Conservation (phyloP, 1,140 invertebrate genomes). For the Littorina saxatilis region DNA sequence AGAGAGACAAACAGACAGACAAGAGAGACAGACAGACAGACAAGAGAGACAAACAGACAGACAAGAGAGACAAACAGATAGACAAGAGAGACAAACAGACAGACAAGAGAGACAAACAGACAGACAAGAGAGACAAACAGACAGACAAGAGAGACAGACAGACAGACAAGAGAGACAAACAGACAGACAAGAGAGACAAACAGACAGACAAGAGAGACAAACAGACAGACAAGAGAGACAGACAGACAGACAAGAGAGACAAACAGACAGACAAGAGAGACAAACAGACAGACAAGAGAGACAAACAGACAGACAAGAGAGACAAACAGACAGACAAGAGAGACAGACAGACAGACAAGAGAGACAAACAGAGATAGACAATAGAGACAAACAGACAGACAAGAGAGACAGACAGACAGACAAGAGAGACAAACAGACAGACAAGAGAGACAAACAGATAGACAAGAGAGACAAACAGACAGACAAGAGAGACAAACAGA, state of each 20-base stretch:
- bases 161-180: not conserved
- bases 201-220: not conserved
- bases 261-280: not conserved
- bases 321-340: not conserved
- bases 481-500: not conserved
- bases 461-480: not conserved
- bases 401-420: not conserved
- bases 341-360: not conserved
- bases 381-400: not conserved
- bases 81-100: not conserved
- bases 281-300: not conserved
- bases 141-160: not conserved
- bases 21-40: not conserved
- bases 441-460: not conserved
- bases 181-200: not conserved
- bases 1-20: not conserved
- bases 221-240: not conserved
- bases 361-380: not conserved
- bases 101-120: not conserved
- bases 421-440: not conserved
- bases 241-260: not conserved
- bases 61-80: not conserved
- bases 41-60: not conserved
- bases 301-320: not conserved
- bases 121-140: not conserved